Evolutionary conservation across 2,888 invertebrate species (phyloP).

Genomic region (Pristionchus entomophagus): DNA sequence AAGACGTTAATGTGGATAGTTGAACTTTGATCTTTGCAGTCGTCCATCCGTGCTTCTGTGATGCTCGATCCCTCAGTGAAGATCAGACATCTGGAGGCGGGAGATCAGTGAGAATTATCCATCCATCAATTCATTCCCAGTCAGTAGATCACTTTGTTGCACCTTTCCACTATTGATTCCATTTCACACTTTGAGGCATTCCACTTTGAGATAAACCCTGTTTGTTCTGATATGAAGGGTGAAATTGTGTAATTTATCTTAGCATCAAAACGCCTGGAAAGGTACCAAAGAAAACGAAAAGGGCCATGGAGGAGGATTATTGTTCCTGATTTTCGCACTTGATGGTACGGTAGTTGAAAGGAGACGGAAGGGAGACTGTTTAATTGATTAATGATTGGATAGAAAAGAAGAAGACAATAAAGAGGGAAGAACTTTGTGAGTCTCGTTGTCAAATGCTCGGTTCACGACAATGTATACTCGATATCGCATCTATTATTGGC

Average conservation of each 20-base stretch:
- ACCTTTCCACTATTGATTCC: neutral
- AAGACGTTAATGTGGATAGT: neutral
- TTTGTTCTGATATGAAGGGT: neutral
- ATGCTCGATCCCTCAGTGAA: constrained; percentile 61
- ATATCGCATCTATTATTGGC: neutral
- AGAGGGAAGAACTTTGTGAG: too few species aligned
- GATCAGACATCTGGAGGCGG: constrained; percentile 54
- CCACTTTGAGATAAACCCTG: neutral
- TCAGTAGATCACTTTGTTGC: neutral
- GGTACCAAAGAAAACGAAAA: too few species aligned
- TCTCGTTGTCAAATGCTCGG: too few species aligned
- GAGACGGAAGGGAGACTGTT: too few species aligned
- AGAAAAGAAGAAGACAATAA: too few species aligned
- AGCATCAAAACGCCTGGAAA: neutral
- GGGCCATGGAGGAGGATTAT: too few species aligned
- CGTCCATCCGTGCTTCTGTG: constrained; percentile 57
- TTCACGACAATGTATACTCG: too few species aligned
- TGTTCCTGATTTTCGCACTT: too few species aligned
- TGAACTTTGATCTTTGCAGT: constrained; percentile 50
- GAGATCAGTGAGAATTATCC: neutral
- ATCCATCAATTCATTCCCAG: constrained; percentile 4
- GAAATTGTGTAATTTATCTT: neutral
- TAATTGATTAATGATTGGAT: too few species aligned
- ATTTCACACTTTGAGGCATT: neutral
- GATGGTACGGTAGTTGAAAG: too few species aligned